Conservation (phyloP, 2,797 vertebrate species). For the Lagodon rhomboides region DNA sequence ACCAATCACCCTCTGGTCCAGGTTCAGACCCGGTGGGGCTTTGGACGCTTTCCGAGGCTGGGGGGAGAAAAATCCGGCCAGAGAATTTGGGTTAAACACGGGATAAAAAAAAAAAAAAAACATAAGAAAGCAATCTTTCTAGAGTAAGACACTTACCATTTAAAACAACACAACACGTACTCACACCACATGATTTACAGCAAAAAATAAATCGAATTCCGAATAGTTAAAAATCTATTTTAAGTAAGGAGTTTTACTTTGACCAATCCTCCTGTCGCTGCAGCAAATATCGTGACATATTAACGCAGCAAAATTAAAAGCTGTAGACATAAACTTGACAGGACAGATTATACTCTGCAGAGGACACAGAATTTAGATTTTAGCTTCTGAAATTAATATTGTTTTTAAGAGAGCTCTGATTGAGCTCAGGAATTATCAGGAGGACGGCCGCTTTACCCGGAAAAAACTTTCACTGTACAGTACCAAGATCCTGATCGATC, state of each 20-base stretch:
- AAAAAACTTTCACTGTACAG: too few species aligned
- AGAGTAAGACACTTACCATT: background rate
- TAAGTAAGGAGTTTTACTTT: background rate
- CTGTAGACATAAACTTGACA: too few species aligned
- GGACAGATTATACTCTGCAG: too few species aligned
- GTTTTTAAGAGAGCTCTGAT: too few species aligned
- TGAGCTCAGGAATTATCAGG: too few species aligned
- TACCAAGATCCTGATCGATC: too few species aligned
- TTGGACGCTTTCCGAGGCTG: conserved; percentile 67
- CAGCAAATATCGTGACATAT: too few species aligned
- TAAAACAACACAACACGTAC: background rate
- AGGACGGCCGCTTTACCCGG: too few species aligned
- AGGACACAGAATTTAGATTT: background rate
- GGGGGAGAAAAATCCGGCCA: background rate
- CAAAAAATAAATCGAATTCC: background rate
- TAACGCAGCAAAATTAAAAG: too few species aligned
- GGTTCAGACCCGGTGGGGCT: conserved; percentile 78
- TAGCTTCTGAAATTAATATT: background rate
- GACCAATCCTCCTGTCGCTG: background rate
- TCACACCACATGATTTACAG: too few species aligned
- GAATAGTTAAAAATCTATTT: background rate
- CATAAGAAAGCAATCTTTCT: background rate
- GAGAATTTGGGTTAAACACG: background rate
- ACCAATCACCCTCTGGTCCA: conserved; percentile 94
- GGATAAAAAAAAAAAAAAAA: background rate